Evolutionary conservation across 2,113 vertebrate species (phyloP), one percentile per base, ranked within the genome.

Genomic region (Tupaia chinensis): DNA sequence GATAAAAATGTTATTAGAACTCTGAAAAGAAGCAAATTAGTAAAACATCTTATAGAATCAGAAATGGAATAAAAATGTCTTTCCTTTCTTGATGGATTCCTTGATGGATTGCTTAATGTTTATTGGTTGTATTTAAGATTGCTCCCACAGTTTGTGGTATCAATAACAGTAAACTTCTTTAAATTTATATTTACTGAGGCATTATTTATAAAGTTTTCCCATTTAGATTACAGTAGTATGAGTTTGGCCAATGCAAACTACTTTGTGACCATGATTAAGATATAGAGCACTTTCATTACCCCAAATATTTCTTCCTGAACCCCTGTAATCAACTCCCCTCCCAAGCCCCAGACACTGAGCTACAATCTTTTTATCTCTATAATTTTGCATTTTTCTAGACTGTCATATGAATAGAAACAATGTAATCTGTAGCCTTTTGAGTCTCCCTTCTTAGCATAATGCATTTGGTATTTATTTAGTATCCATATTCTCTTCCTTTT

Each of bases 151-250:
- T 87, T 79, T 80, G 22, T 87, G 29, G 72, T 76, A 56, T 23
- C 10, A 20, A 73, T 95, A 9, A 65, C 44, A 34, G 81, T 87
- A 61, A 87, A 61, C 14, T 22, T 83, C 22, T 83, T 87, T 16
- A 60, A 77, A 92, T 7, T 85, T 60, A 82, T 9, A 76, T 80
- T 78, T 79, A 87, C 70, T 94, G n/a, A 92, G 15, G 4, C 87
- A 16, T 23, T 76, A 25, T 68, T 93, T 97, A 65, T 76, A 92
- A 89, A 65, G 29, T 92, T 65, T 94, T 23, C 12, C 23, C 53
- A 65, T 17, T 68, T 54, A 80, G 10, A 2, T 0, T 22, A 68
- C 1, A 54, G 3, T 65, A 83, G 9, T 66, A 19, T 63, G 73
- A 73, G 9, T 83, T 58, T 84, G 19, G 9, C 60, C 84, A 81